Base-by-base conservation (phyloP, 2,888 invertebrate species). In the Polietes domitor region DNA sequence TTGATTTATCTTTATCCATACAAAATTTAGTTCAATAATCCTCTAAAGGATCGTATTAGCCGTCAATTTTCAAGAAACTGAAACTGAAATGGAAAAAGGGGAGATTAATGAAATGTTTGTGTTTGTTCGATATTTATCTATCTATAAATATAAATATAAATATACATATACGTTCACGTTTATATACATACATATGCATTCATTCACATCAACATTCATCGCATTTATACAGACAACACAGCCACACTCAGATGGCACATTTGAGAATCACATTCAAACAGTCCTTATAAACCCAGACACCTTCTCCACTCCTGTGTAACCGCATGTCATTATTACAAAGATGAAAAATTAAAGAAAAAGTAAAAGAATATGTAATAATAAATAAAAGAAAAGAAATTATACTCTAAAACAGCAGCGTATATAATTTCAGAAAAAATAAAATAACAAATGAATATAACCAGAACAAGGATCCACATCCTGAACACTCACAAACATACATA, bases 61-160 rank as follows among this genome's bases (percentile, higher is more conserved):
- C 24, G 53, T 53, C 53, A 53, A 53, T 53, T 53, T 53, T 21
- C 1, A 53, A 10, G 21, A 5, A 50, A 50, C 19, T 5, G 47
- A 47, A 47, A 47, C 15, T 47, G 6, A 47, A n/a, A 6, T 6
- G 4, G 47, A n/a, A 47, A 47, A 47, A 41, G 41, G 2, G 10
- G 12, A 47, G 47, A 12, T 47, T 47, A 43, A n/a, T 61, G 9
- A 70, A 12, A 70, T 73, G 10, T 61, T 77, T 82, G 37, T 50
- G 70, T 58, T 73, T 70, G 73, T 71, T 78, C 58, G 24, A 75
- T 58, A 78, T 53, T 71, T 63, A 71, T 43, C 41, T 61, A 37
- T 12, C 5, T 32, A 28, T 4, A 41, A 37, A 6, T 28, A 37
- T 73, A 82, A 37, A 78, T 71, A 50, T 1, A 47, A 50, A 47